Evolutionary conservation across 2,797 vertebrate species (phyloP), one percentile per base, ranked within the genome.

Genomic region (Micromesistius poutassou): DNA sequence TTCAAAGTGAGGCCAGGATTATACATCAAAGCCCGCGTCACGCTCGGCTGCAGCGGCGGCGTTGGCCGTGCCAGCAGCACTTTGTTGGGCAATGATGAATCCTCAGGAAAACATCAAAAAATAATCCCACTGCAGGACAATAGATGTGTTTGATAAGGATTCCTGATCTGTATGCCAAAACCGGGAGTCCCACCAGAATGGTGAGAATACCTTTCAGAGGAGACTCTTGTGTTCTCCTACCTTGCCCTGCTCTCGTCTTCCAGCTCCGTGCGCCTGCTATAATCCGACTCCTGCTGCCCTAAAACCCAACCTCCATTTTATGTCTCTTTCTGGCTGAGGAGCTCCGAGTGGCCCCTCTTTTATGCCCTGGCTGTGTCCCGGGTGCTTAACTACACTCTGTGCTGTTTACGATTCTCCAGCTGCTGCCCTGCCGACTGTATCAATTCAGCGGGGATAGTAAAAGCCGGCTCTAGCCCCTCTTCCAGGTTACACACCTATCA

Each of bases 301-400:
- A 92, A 90, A 90, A 87, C 87, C 87, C 91, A 87, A 85, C 85
- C 90, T 90, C 90, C 91, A 91, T 94, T 87, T 94, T 94, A 94
- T 93, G 90, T 93, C 91, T 92, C 91, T 91, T 90, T 88, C 88
- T 86, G 84, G 85, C 87, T 87, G 86, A 91, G 90, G 89, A 92
- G 91, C 90, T 88, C 83, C 22, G 55, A 62, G 71, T 88, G 87
- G 91, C 89, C 87, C 85, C 83, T 93, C 85, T 84, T 92, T 46
- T 40, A 93, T 93, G 81, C 91, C 83, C 87, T 92, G 85, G 76
- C 78, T 89, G 89, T 91, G 87, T 89, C 85, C 86, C 35, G 83
- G 87, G 85, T 89, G 91, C 92, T 94, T 94, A 93, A 92, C 91
- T 86, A 91, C 92, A 93, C 92, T 93, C 92, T 91, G 91, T 89